Evolutionary conservation across 2,113 vertebrate species (phyloP).

Genomic region (Pelodiscus sinensis): DNA sequence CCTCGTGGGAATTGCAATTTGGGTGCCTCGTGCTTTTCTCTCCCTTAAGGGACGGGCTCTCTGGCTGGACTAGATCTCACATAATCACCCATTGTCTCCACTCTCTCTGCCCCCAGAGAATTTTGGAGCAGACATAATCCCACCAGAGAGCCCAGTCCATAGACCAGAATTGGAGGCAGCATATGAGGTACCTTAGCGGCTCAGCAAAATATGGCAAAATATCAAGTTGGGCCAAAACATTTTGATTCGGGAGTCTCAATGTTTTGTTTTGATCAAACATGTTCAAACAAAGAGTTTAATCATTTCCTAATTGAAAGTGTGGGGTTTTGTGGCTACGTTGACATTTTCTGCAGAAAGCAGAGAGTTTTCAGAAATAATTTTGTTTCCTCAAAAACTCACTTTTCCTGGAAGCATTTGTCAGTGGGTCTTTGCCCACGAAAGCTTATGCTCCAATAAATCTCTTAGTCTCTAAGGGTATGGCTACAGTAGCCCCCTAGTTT

Average conservation of each 20-base stretch:
- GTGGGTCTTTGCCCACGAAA: no score
- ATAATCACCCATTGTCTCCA: no score
- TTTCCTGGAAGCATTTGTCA: background rate
- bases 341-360: background rate
- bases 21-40: background rate
- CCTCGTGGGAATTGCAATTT: background rate
- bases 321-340: background rate
- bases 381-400: background rate
- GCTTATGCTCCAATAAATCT: no score
- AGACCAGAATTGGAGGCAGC: background rate
- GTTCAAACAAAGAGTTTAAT: background rate
- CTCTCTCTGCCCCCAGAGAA: fast-evolving
- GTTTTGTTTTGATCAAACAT: background rate
- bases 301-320: background rate
- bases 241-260: background rate
- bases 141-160: background rate
- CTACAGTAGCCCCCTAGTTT: no score
- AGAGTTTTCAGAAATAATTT: background rate
- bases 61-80: background rate
- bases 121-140: background rate
- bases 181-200: fast-evolving
- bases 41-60: fast-evolving
- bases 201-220: conserved; percentile 24
- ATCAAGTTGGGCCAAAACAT: background rate
- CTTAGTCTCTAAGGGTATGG: no score